Conservation (phyloP, 30 jellyfish, hydroid and myxozoan genomes). For the Pelagia noctiluca region DNA sequence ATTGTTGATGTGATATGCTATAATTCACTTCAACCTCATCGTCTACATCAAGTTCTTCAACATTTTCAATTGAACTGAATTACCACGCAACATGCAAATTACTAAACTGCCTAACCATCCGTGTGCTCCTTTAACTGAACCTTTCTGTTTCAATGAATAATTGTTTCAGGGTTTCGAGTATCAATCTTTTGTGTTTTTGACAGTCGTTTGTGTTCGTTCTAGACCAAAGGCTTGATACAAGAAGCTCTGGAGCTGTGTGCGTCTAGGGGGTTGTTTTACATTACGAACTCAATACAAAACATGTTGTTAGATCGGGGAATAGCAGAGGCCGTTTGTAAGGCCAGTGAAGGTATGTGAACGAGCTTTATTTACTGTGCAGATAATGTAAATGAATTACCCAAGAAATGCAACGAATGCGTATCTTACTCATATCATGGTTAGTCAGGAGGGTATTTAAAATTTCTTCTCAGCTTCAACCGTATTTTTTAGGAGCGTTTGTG, state of each 20-base stretch:
- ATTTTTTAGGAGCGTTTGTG: constrained; percentile 57
- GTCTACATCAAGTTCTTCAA: no score
- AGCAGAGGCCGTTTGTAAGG: constrained; percentile 75
- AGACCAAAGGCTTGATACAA: constrained; percentile 73
- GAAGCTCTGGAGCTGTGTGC: constrained; percentile 81
- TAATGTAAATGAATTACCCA: background rate
- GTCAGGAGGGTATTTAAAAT: background rate
- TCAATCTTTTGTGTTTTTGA: no score
- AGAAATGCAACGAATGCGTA: background rate
- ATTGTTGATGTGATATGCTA: no score
- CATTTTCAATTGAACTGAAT: no score
- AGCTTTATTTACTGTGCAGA: background rate
- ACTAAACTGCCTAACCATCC: no score
- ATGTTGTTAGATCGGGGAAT: constrained; percentile 86
- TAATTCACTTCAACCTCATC: no score
- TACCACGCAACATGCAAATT: no score
- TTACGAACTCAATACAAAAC: constrained; percentile 63
- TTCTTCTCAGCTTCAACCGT: no score
- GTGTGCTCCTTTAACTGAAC: no score
- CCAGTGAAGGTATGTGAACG: constrained; percentile 43
- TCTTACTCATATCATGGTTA: constrained; percentile 7
- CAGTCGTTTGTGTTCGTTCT: no score
- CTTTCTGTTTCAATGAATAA: no score
- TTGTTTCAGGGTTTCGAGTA: no score
- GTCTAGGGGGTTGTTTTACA: constrained; percentile 56